phyloP scores from a whole-genome alignment of 2,113 vertebrate genomes.

The Pampusana beccarii region DNA sequence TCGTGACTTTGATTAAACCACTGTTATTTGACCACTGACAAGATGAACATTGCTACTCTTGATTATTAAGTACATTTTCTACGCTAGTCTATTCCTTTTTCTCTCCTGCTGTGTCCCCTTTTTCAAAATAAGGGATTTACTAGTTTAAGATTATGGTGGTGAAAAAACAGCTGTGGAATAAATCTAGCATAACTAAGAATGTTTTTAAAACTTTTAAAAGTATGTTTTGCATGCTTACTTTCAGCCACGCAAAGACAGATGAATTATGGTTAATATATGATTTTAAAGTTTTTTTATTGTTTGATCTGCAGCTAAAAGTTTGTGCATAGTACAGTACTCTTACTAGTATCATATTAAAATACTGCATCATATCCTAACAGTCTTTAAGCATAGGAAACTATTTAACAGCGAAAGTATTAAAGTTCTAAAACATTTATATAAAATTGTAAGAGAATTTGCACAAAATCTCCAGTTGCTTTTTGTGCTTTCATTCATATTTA shows the following conservation, averaged over 20 bases:
- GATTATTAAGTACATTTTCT: slow-evolving; percentile 82
- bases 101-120: background rate
- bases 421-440: slow-evolving; percentile 58
- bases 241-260: slow-evolving; percentile 62
- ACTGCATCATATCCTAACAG: slow-evolving; percentile 63
- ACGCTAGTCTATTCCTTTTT: slow-evolving; percentile 76
- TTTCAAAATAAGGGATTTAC: slow-evolving; percentile 61
- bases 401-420: slow-evolving; percentile 68
- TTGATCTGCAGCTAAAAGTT: slow-evolving; percentile 55
- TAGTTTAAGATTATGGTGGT: slow-evolving; percentile 56
- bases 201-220: slow-evolving; percentile 68
- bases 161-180: slow-evolving; percentile 34
- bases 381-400: slow-evolving; percentile 73
- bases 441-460: slow-evolving; percentile 59
- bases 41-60: slow-evolving; percentile 75
- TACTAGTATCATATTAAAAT: slow-evolving; percentile 64
- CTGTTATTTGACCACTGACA: slow-evolving; percentile 77
- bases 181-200: slow-evolving; percentile 48
- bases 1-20: slow-evolving; percentile 71
- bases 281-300: slow-evolving; percentile 60
- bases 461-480: slow-evolving; percentile 71
- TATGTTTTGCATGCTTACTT: slow-evolving; percentile 69
- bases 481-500: slow-evolving; percentile 70
- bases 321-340: slow-evolving; percentile 75
- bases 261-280: slow-evolving; percentile 65